Evolutionary conservation across 1,140 invertebrate genomes (phyloP).

Genomic region (Lycorma delicatula): DNA sequence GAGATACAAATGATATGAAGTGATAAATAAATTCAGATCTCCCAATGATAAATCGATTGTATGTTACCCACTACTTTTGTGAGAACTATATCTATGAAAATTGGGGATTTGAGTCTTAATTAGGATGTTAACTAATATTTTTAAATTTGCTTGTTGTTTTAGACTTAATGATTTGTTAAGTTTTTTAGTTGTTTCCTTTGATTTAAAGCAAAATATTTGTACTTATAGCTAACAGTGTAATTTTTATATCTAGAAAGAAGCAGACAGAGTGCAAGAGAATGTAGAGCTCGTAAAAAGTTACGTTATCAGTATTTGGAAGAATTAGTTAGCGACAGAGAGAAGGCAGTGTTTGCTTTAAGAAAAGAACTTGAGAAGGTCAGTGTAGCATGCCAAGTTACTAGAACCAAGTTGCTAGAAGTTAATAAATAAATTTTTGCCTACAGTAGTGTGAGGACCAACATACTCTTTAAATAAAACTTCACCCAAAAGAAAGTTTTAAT

Average conservation of each 20-base stretch:
- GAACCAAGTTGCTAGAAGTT: not conserved
- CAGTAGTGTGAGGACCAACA: not conserved
- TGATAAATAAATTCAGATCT: too few species aligned
- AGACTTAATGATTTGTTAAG: too few species aligned
- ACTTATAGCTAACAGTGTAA: too few species aligned
- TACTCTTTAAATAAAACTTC: not conserved
- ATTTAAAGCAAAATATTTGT: too few species aligned
- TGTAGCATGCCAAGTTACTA: constrained; percentile 16
- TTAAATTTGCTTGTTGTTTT: too few species aligned
- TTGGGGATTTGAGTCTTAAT: too few species aligned
- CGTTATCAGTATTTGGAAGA: constrained; percentile 97
- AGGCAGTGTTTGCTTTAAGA: constrained; percentile 81
- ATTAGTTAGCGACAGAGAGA: constrained; percentile 84
- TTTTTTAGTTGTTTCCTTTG: too few species aligned
- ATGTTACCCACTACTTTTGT: too few species aligned
- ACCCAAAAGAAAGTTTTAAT: not conserved
- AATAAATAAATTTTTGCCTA: not conserved
- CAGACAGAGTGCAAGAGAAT: constrained; percentile 93
- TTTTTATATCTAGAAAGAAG: constrained; percentile 67
- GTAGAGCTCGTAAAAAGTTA: constrained; percentile 91
- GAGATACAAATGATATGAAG: too few species aligned
- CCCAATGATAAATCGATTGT: too few species aligned
- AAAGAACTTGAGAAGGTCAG: constrained; percentile 86
- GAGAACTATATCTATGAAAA: too few species aligned
- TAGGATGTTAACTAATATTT: too few species aligned